phyloP scores from a whole-genome alignment of 2,888 invertebrate genomes.

The Amiota mariae region DNA sequence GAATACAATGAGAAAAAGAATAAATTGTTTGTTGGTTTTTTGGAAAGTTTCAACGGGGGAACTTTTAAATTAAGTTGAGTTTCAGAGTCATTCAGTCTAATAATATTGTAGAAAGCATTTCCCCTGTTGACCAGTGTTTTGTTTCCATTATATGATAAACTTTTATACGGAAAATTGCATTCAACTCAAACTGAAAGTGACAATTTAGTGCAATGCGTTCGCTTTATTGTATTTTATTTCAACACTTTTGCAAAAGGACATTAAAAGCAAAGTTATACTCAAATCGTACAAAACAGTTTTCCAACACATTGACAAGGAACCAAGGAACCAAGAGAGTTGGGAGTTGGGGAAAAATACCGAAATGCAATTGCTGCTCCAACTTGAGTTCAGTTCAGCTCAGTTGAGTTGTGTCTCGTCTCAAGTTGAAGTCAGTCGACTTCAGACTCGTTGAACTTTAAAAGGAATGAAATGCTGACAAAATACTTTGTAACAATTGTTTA shows the following conservation, averaged over 20 bases:
- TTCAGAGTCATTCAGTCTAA: not conserved
- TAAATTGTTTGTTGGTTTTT: not conserved
- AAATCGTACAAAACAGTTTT: conserved; percentile 19
- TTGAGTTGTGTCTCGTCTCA: not conserved
- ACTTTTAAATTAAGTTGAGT: not conserved
- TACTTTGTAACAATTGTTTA: conserved; percentile 56
- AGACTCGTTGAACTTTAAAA: conserved; percentile 4
- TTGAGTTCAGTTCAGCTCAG: too few relatives aligned
- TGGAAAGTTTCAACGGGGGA: not conserved
- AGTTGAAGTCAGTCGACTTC: not conserved
- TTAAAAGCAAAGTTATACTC: not conserved
- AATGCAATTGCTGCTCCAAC: not conserved
- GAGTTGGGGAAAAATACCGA: not conserved
- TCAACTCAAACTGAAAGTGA: conserved; percentile 8
- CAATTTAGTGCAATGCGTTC: conserved; percentile 1
- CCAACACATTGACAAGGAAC: conserved; percentile 12
- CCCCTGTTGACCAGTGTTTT: too few relatives aligned
- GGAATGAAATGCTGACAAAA: conserved; percentile 50
- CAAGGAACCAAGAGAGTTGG: not conserved
- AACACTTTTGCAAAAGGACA: conserved; percentile 10
- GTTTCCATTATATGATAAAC: too few relatives aligned
- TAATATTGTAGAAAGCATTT: too few relatives aligned
- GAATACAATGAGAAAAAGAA: not conserved
- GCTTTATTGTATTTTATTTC: not conserved
- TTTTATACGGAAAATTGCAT: too few relatives aligned